phyloP scores from a whole-genome alignment of 2,888 invertebrate genomes.

The Mechanitis mazaeus region DNA sequence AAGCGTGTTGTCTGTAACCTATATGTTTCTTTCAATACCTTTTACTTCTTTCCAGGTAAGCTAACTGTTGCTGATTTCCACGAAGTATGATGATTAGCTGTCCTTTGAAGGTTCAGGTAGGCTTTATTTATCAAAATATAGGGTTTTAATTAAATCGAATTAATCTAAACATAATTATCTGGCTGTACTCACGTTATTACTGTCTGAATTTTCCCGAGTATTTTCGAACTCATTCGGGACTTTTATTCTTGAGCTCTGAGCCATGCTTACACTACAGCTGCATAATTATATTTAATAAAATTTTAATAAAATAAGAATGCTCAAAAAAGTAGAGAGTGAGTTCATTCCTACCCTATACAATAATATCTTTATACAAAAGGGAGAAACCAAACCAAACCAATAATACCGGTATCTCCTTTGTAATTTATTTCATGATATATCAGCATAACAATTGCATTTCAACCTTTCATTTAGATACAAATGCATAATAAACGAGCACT shows the following conservation, averaged over 20 bases:
- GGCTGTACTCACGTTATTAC: no score
- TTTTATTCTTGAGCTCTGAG: no score
- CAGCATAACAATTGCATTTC: slow-evolving; percentile 13
- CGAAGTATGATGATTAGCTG: slow-evolving; percentile 15
- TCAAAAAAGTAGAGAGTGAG: no score
- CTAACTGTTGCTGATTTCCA: slow-evolving; percentile 18
- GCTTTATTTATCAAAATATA: no score
- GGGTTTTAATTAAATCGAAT: no score
- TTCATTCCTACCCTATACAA: neutral
- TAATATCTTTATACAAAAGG: slow-evolving; percentile 10
- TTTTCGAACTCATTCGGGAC: no score
- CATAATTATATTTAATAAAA: no score
- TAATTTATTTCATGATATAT: slow-evolving; percentile 9
- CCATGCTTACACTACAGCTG: no score
- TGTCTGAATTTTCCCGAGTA: no score
- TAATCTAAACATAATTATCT: no score
- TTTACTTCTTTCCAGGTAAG: slow-evolving; percentile 26
- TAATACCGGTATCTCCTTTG: slow-evolving; percentile 4
- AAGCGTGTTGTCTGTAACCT: no score
- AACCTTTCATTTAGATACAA: slow-evolving; percentile 19
- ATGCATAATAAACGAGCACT: slow-evolving; percentile 22
- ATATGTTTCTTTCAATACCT: slow-evolving; percentile 8
- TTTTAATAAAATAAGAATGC: no score
- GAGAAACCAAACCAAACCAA: neutral
- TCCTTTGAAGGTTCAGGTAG: slow-evolving; percentile 4